phyloP scores from a whole-genome alignment of 2,797 vertebrate genomes.

The Darevskia mixta region DNA sequence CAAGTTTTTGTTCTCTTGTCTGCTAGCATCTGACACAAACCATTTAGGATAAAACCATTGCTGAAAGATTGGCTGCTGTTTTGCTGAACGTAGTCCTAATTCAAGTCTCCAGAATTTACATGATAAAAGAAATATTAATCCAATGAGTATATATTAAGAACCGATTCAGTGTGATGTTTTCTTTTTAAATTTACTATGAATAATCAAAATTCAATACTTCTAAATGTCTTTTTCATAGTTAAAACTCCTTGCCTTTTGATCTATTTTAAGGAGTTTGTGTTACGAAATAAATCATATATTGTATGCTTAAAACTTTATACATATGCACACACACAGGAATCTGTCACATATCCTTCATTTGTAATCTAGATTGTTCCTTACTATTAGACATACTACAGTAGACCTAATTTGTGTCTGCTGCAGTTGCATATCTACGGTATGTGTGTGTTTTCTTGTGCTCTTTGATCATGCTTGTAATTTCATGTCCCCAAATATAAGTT shows the following conservation, averaged over 20 bases:
- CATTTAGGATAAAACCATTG: not conserved
- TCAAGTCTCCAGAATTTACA: conserved; percentile 26
- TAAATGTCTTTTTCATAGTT: conserved; percentile 42
- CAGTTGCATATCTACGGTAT: not conserved
- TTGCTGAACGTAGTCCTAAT: conserved; percentile 35
- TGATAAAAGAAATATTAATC: conserved; percentile 41
- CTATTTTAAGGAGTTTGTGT: conserved; percentile 40
- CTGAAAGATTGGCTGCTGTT: conserved; percentile 20
- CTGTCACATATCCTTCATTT: not conserved
- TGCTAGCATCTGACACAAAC: not conserved
- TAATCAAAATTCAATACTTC: conserved; percentile 45
- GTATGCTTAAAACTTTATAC: not conserved
- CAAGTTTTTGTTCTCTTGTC: conserved; percentile 3
- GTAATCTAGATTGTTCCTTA: not conserved
- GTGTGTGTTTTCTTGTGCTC: not conserved
- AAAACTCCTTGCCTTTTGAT: conserved; percentile 46
- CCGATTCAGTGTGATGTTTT: not conserved
- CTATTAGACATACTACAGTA: not conserved
- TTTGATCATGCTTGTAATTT: not conserved
- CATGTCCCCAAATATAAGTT: not conserved
- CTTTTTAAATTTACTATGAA: conserved; percentile 30
- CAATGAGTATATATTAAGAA: conserved; percentile 16
- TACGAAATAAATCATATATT: conserved; percentile 38
- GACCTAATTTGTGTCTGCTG: not conserved
- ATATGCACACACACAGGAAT: not conserved